Evolutionary conservation across 2,113 vertebrate species (phyloP), one percentile per base, ranked within the genome.

Genomic region (Thunnus thynnus): DNA sequence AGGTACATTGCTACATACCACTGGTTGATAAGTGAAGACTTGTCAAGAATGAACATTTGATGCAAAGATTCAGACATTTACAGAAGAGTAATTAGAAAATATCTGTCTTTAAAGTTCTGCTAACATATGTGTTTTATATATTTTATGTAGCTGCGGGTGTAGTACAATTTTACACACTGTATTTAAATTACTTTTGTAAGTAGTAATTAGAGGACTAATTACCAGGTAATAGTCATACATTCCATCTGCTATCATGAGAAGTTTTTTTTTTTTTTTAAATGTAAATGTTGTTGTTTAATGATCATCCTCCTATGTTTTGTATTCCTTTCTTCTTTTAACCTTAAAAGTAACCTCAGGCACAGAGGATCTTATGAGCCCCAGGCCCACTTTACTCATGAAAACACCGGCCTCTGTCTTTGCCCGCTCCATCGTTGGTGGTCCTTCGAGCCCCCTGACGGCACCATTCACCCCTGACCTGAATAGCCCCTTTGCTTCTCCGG

Each of bases 361-460:
- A 70, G 97, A 96, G 72, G 96, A 96, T 1, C 12, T 86, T 22
- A 94, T 95, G 71, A 95, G 94, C 9, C 95, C 94, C 8, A 95
- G 86, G 27, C 91, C 92, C 54, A 78, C 69, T 4, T 55, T 91
- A 3, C 25, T 92, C 17, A 69, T 91, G 83, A 95, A 88, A 86
- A 88, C 94, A 46, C 95, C 96, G 3, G 89, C 93, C 57, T 94
- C 96, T 4, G 92, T 96, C 0, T 94, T 97, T 20, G 75, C 95
- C 48, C 96, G 95, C 84, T 92, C 96, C 1, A 71, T 95, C 0
- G 41, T 91, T 5, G 88, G 93, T 25, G 82, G 92, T 41, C 74
- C 93, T 13, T 95, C 94, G 75, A 78, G 86, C 0, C 87, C 95
- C 0, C 77, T 96, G 78, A 94, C 93, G 0, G 78, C 91, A 6